These are phyloP conservation scores for Casuarius casuarius DNA, from an alignment of 2,113 vertebrate species.

Conservation along the genomic window DNA sequence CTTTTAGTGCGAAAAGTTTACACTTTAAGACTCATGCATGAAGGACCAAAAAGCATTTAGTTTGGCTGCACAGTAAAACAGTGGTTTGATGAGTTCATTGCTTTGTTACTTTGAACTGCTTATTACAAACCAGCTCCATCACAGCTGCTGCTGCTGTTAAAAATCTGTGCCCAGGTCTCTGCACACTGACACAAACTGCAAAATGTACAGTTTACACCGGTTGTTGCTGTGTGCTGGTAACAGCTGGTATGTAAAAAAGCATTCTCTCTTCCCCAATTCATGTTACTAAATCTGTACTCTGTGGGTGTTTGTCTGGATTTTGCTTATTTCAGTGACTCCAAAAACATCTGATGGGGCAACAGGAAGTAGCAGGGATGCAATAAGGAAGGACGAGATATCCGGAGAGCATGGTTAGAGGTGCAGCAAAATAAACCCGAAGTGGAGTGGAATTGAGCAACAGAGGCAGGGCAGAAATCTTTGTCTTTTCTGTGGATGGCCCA, in stretches of 20 bases:
- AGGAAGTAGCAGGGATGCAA: not conserved
- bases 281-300: not conserved
- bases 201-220: not conserved
- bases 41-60: not conserved
- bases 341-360: not conserved
- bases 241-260: not conserved
- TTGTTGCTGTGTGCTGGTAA: not conserved
- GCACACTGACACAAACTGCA: not conserved
- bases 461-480: not conserved
- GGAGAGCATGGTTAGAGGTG: not conserved
- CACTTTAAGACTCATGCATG: not conserved
- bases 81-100: not conserved
- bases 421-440: fast-evolving
- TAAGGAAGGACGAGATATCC: not conserved
- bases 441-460: not conserved
- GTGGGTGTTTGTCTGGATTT: not conserved
- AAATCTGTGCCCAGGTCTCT: not conserved
- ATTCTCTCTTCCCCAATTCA: not conserved
- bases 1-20: constrained; percentile 12
- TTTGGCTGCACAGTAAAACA: not conserved
- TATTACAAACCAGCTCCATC: not conserved
- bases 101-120: not conserved
- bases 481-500: not conserved
- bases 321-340: not conserved
- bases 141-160: not conserved